Evolutionary conservation across 2,888 invertebrate genomes (phyloP).

Genomic region (Pachycephus smyrnensis): DNA sequence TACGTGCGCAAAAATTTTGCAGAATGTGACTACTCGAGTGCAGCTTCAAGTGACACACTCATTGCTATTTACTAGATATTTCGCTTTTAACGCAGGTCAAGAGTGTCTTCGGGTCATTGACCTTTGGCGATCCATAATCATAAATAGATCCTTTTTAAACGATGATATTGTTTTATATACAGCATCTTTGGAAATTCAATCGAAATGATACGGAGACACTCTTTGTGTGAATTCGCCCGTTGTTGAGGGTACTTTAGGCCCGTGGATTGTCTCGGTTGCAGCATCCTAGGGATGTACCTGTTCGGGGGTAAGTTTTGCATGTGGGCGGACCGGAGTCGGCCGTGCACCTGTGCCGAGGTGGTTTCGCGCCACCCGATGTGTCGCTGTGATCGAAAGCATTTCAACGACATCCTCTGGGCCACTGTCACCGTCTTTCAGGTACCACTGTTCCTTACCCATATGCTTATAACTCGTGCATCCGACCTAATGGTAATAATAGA

Average conservation of each 20-base stretch:
- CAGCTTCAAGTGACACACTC: constrained; percentile 55
- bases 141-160: neutral
- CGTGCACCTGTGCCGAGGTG: constrained; percentile 95
- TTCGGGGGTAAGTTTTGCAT: constrained; percentile 99
- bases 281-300: constrained; percentile 99
- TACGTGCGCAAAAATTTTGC: constrained; percentile 43
- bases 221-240: constrained; percentile 27
- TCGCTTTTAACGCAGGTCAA: constrained; percentile 45
- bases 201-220: constrained; percentile 8
- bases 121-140: neutral
- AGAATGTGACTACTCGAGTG: constrained; percentile 57
- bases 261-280: constrained; percentile 72
- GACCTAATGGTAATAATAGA: neutral
- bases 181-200: neutral
- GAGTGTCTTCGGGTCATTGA: constrained; percentile 28
- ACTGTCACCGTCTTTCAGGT: constrained; percentile 98
- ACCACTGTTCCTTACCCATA: constrained; percentile 59
- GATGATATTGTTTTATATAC: neutral
- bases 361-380: constrained; percentile 89
- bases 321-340: constrained; percentile 87
- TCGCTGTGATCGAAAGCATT: constrained; percentile 98
- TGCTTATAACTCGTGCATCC: constrained; percentile 29
- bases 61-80: constrained; percentile 53
- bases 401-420: constrained; percentile 98
- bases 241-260: constrained; percentile 60